Percentiles rank a stretch among this genome's conserved stretches.
phyloP scores from a whole-genome alignment of 2,888 invertebrate species.

The Phyllotreta striolata region DNA sequence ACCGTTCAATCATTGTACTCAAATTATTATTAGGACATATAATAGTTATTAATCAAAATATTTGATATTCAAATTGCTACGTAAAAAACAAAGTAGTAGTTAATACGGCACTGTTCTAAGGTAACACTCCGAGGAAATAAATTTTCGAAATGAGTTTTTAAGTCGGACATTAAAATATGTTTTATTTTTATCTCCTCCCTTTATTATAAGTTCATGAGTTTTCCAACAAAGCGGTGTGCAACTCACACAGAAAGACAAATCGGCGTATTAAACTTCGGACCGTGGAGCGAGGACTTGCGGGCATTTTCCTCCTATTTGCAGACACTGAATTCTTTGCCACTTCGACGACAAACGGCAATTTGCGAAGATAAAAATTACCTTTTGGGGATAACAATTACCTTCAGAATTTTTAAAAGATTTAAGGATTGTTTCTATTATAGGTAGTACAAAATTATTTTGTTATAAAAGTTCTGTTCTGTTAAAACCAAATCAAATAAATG shows the following conservation, averaged over 20 bases:
- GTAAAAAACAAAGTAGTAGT: not conserved
- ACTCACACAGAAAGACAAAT: slow-evolving; percentile 24
- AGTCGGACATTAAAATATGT: slow-evolving; percentile 30
- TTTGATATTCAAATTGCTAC: not conserved
- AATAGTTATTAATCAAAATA: too few relatives aligned
- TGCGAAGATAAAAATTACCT: not conserved
- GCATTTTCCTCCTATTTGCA: slow-evolving; percentile 15
- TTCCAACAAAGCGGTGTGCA: slow-evolving; percentile 20
- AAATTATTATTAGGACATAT: not conserved
- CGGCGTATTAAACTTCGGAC: slow-evolving; percentile 4
- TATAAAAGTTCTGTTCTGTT: too few relatives aligned
- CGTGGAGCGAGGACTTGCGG: slow-evolving; percentile 1
- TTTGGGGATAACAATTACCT: not conserved
- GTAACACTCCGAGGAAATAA: slow-evolving; percentile 20
- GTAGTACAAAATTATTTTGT: too few relatives aligned
- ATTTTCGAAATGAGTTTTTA: slow-evolving; percentile 28
- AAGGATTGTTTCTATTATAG: too few relatives aligned
- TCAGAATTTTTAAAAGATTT: not conserved
- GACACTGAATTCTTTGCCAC: not conserved
- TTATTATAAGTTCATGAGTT: slow-evolving; percentile 32
- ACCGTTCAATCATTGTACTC: not conserved
- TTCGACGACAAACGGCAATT: not conserved
- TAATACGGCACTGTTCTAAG: slow-evolving; percentile 5
- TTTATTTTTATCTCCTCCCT: slow-evolving; percentile 15
- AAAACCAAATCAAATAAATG: too few relatives aligned